phyloP scores from a whole-genome alignment of 2,113 vertebrate genomes.

The Onychostoma macrolepis region DNA sequence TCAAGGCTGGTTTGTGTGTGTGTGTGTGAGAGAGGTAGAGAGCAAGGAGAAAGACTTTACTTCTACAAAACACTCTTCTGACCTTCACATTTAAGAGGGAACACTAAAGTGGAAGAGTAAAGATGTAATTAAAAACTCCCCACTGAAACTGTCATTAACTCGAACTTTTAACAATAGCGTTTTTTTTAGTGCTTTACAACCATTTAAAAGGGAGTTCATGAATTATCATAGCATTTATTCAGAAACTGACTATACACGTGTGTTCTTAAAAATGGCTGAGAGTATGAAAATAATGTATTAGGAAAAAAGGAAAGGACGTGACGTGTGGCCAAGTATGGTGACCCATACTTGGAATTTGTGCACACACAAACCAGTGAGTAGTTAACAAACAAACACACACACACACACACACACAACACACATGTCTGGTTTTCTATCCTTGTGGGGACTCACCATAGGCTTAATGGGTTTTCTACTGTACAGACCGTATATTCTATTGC shows the following conservation, averaged over 20 bases:
- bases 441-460: no score
- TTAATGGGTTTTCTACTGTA: no score
- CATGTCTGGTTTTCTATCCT: no score
- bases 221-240: no score
- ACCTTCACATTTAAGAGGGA: constrained; percentile 41
- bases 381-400: no score
- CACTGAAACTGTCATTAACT: constrained; percentile 14
- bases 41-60: constrained; percentile 7
- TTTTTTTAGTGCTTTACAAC: constrained; percentile 7
- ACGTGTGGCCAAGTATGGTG: no score
- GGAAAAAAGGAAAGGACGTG: no score
- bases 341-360: no score
- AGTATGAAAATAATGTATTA: background rate
- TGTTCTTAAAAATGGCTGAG: background rate
- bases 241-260: no score
- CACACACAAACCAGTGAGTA: no score
- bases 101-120: background rate
- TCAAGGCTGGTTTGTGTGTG: background rate
- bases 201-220: background rate
- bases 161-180: constrained; percentile 23
- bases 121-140: constrained; percentile 7
- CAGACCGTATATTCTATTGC: no score
- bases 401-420: no score
- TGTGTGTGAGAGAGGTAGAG: constrained; percentile 9
- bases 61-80: constrained; percentile 22